These are phyloP conservation scores for Falco peregrinus DNA, from an alignment of 2,797 vertebrate species.

Conservation along the genomic window DNA sequence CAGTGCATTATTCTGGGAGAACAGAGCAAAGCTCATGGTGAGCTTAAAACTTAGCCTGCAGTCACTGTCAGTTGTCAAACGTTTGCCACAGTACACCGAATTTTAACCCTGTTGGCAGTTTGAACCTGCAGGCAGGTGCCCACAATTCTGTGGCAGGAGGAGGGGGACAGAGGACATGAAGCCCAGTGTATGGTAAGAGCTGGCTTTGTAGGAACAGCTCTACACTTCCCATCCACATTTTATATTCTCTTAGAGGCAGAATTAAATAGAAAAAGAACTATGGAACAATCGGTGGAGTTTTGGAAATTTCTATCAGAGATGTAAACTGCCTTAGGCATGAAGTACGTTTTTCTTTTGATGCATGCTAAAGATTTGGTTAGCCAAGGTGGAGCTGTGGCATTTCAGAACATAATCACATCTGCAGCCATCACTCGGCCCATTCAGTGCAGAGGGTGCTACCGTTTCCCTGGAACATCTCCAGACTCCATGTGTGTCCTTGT, in stretches of 20 bases:
- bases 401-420: background rate
- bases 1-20: background rate
- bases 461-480: background rate
- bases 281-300: background rate
- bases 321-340: background rate
- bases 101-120: background rate
- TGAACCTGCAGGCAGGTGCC: background rate
- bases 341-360: background rate
- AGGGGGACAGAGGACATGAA: background rate
- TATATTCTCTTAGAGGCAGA: background rate
- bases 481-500: background rate
- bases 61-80: background rate
- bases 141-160: background rate
- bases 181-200: fast-evolving
- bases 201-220: background rate
- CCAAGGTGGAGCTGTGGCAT: background rate
- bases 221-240: fast-evolving
- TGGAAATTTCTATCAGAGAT: background rate
- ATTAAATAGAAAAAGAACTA: background rate
- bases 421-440: background rate
- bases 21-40: background rate
- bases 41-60: background rate
- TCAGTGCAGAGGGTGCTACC: background rate
- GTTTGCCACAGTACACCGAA: background rate
- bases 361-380: background rate